Evolutionary conservation across 2,888 invertebrate species (phyloP).

Genomic region (Melipona beecheii): DNA sequence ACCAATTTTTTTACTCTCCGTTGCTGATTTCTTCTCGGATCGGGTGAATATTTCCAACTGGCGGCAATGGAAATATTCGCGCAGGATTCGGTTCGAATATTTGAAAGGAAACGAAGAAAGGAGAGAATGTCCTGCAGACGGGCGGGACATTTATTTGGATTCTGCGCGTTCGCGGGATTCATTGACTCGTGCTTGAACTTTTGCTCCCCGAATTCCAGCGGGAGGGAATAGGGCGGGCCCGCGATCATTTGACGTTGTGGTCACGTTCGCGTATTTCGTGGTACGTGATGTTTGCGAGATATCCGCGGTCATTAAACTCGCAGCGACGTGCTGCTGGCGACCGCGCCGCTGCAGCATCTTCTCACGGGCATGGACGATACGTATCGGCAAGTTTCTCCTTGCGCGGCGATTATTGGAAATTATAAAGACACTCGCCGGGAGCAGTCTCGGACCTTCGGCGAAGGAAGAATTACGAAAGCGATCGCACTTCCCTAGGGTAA

Average conservation of each 20-base stretch:
- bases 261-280: constrained; percentile 81
- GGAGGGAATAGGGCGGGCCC: constrained; percentile 29
- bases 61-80: not conserved
- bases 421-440: constrained; percentile 18
- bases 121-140: not conserved
- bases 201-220: constrained; percentile 47
- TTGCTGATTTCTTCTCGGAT: not conserved
- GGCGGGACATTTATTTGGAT: constrained; percentile 33
- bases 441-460: not conserved
- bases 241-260: constrained; percentile 76
- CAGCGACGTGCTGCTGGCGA: constrained; percentile 51
- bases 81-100: not conserved
- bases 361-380: constrained; percentile 2
- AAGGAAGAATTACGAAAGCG: constrained; percentile 13
- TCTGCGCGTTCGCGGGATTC: constrained; percentile 14
- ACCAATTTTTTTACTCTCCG: not conserved
- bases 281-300: constrained; percentile 81
- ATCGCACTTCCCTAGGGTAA: constrained; percentile 27
- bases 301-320: constrained; percentile 79
- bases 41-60: no score
- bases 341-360: constrained; percentile 23
- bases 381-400: constrained; percentile 21
- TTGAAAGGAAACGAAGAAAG: not conserved
- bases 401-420: constrained; percentile 30
- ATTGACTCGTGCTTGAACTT: constrained; percentile 39